Conservation (phyloP, 2,113 vertebrate species). For the Ceyx cyanopectus region DNA sequence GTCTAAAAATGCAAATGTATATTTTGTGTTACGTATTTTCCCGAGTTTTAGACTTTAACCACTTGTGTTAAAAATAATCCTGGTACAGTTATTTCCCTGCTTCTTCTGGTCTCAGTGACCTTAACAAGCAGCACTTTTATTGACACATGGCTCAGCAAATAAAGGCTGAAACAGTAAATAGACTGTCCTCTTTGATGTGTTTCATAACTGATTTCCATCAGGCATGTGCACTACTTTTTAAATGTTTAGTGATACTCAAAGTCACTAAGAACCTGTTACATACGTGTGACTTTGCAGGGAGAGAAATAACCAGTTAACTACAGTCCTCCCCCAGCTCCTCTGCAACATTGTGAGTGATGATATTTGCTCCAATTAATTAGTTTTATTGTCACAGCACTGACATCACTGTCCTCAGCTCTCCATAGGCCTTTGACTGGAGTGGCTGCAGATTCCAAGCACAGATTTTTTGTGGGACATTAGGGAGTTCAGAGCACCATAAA, state of each 20-base stretch:
- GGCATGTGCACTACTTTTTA: slow-evolving; percentile 33
- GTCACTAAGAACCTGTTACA: neutral
- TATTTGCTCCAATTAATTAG: neutral
- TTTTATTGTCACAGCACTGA: neutral
- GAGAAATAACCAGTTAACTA: neutral
- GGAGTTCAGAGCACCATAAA: neutral
- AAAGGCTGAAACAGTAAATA: slow-evolving; percentile 9
- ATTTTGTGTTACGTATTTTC: neutral
- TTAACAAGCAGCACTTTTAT: neutral
- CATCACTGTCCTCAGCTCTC: neutral
- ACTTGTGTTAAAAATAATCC: neutral
- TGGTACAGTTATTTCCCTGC: neutral
- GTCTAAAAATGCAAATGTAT: neutral
- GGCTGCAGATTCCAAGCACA: neutral
- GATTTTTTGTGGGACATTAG: neutral
- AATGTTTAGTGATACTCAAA: neutral
- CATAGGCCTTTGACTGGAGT: neutral
- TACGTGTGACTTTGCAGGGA: neutral
- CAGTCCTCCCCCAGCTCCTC: neutral
- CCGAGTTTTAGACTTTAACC: neutral
- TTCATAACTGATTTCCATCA: slow-evolving; percentile 6
- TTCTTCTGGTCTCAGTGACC: neutral
- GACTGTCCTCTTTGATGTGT: slow-evolving; percentile 15
- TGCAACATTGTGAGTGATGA: neutral
- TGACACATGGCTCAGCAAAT: slow-evolving; percentile 45